Conservation (phyloP, 1,140 invertebrate species). For the Drosophila carrolli region DNA sequence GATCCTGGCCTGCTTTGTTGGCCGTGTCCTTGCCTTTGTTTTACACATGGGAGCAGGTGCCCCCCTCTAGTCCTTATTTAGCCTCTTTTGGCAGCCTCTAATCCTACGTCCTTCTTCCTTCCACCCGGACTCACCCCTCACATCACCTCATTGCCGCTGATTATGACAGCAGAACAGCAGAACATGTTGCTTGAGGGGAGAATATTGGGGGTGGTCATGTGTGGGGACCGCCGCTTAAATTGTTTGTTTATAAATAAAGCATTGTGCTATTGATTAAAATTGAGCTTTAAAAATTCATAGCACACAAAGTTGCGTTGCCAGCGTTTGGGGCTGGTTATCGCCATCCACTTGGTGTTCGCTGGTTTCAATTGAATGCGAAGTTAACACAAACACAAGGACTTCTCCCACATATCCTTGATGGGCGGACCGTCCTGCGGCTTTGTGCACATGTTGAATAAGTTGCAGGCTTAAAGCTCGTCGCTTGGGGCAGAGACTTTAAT, state of each 20-base stretch:
- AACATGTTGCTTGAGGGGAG: constrained; percentile 9
- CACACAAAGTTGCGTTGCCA: constrained; percentile 1
- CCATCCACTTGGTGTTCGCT: constrained; percentile 19
- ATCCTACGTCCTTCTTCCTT: constrained; percentile 5
- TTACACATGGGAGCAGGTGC: constrained; percentile 48
- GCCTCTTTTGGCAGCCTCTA: constrained; percentile 10
- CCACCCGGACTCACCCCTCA: background rate
- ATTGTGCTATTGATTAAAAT: constrained; percentile 78
- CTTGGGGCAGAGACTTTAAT: constrained; percentile 2
- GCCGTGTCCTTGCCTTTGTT: constrained; percentile 42
- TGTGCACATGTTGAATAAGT: constrained; percentile 56
- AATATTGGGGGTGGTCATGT: background rate
- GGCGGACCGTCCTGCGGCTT: constrained; percentile 24
- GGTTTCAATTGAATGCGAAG: constrained; percentile 63
- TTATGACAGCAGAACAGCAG: constrained; percentile 42
- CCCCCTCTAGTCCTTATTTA: background rate
- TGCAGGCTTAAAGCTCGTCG: constrained; percentile 29
- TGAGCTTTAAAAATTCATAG: constrained; percentile 78
- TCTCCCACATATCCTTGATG: constrained; percentile 29
- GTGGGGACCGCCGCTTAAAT: constrained; percentile 48
- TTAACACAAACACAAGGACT: constrained; percentile 21
- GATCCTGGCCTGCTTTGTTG: constrained; percentile 13
- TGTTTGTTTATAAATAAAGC: constrained; percentile 80
- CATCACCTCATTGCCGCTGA: constrained; percentile 27
- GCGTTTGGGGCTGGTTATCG: background rate